Percentiles rank a stretch among this genome's conserved stretches.
Conservation (phyloP, 2,888 invertebrate genomes). For the Seira ritae region DNA sequence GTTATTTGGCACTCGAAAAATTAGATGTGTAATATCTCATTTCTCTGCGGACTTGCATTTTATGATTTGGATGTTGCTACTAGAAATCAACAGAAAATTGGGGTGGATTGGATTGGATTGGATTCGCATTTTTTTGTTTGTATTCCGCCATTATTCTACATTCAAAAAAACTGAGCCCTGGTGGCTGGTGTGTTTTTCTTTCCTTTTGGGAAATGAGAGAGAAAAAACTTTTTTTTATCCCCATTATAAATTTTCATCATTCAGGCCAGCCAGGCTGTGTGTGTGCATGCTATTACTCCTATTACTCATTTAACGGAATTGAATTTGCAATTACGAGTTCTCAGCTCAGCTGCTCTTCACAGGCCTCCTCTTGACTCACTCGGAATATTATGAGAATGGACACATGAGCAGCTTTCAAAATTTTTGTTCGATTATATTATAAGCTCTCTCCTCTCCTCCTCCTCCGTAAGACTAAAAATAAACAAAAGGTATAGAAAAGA, state of each 20-base stretch:
- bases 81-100: background rate
- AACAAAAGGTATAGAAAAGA: constrained; percentile 40
- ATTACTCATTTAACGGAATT: constrained; percentile 9
- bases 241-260: constrained; percentile 42
- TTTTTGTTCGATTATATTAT: background rate
- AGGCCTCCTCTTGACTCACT: no score
- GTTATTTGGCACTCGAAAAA: constrained; percentile 49
- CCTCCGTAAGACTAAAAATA: constrained; percentile 4
- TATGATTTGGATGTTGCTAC: constrained; percentile 20
- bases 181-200: background rate
- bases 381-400: background rate
- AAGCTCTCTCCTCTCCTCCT: background rate
- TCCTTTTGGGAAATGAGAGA: constrained; percentile 2
- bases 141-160: constrained; percentile 28
- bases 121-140: constrained; percentile 18
- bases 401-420: constrained; percentile 14
- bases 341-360: no score
- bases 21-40: constrained; percentile 40
- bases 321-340: background rate
- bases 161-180: background rate
- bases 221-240: constrained; percentile 1
- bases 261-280: no score
- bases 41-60: constrained; percentile 46
- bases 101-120: background rate
- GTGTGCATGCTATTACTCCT: background rate